Evolutionary conservation across 2,888 invertebrate species (phyloP), one percentile per base, ranked within the genome.

Genomic region (Microctonus brassicae): DNA sequence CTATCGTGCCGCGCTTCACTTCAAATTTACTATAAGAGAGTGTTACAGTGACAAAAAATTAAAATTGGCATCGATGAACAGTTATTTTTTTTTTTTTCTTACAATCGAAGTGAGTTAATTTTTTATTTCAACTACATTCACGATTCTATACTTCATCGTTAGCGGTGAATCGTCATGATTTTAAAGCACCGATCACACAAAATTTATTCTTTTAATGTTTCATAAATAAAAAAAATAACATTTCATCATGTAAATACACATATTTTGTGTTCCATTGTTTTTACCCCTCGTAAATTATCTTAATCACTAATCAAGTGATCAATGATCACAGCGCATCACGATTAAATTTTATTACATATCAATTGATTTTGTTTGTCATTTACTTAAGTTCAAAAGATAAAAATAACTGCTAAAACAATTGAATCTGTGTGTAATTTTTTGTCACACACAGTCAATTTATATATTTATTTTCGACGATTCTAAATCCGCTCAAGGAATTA

Each of bases 251-350:
- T 36, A n/a, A 26, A 70, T 52, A 55, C 60, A 63, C 57, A 70
- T 60, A 63, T 69, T 73, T 70, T 70, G 66, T 42, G 64, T 64
- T 61, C 52, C 5, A 61, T 47, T 53, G 57, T 33, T 24, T 36
- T 57, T 24, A 39, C 72, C 62, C 62, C 52, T 47, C n/a, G n/a
- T 73, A 72, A 72, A 63, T 36, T 42, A 64, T 66, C 77, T 81
- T 77, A 79, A 47, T 75, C 55, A 73, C 77, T 80, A 78, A 74
- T 77, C 76, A 78, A 79, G 77, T 79, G 77, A 80, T 70, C 75
- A 13, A 73, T 72, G 73, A 68, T 76, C 77, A 75, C 52, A 69
- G 76, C 72, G 60, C 70, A 61, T 75, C 60, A 34, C 57, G 42
- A 57, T 57, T 70, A 66, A 75, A 73, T 73, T 77, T 72, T n/a